Evolutionary conservation across 2,888 invertebrate genomes (phyloP), one percentile per base, ranked within the genome.

Genomic region (Oscheius myriophilus): DNA sequence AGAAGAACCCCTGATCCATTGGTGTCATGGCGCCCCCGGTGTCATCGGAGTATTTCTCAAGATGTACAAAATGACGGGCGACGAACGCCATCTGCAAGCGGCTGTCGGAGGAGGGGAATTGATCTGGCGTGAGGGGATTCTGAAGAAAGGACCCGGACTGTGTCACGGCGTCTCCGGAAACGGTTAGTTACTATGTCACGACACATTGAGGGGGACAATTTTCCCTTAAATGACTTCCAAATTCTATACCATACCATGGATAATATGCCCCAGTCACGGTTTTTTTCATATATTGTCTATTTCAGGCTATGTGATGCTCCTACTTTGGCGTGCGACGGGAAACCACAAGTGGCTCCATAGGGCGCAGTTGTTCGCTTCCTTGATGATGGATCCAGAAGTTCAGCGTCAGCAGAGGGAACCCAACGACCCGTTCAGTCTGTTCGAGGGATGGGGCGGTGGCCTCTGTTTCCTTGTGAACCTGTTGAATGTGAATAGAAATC

Each of bases 11-110:
- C 42, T 59, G 45, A 43, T 64, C 25, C 57, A 63, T 52, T 63
- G 94, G 94, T 94, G 94, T 87, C 94, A 94, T 86, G 94, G 94
- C 0, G 93, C 93, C 12, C 92, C 93, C 11, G 94, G 90, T 88
- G 82, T 69, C 66, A 89, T 93, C 9, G 94, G 93, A 84, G 87
- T 93, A 43, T 90, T 94, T 89, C 93, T 93, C 1, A 92, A 92
- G 87, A 93, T 94, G 0, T 93, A 91, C 86, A 87, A 91, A 41
- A 87, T 91, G 1, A 94, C 91, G 88, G 90, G 91, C 72, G 92
- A 93, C 51, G 88, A 90, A 0, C 91, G 91, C 9, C 46, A 61
- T 26, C 61, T 61, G n/a, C 86, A 91, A 23, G 90, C 92, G 0
- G 91, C 92, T 78, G 83, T 91, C 0, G 90, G 89, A 71, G 91